Base-by-base conservation (phyloP, 2,797 vertebrate species). In the Coreius guichenoti region DNA sequence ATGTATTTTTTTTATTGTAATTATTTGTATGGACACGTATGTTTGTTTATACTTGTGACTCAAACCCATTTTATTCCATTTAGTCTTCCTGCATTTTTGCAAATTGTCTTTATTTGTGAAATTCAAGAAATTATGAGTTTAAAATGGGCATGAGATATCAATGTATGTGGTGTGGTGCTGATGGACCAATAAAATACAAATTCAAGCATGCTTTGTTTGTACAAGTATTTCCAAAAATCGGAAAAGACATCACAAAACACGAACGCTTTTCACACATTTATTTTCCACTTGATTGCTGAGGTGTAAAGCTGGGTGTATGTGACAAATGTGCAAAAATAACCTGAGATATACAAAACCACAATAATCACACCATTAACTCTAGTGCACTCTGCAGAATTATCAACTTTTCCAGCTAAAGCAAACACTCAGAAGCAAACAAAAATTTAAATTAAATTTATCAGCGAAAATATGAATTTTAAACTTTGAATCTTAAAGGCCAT, bases 1-100 rank as follows among this genome's bases (percentile, higher is more conserved):
- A 54, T 75, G 47, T 33, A 13, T 21, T 68, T 70, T 39, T n/a
- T 65, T 80, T n/a, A 75, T 43, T 87, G 61, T 79, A 33, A 58
- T 58, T 73, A 68, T 14, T 67, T 87, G 26, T 87, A 58, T 68
- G 45, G 26, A 45, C 65, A 39, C 4, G 21, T n/a, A 33, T 75
- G 21, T 83, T 33, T 65, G 29, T 81, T 36, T 72, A 21, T 56
- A 56, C 23, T 69, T 26, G 21, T 51, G 67, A 82, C 68, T 82
- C 33, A 17, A 54, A 26, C 21, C 49, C 17, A 61, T 72, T 82
- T 81, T 81, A 72, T 81, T 82, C 16, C 13, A 72, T 77, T 33
- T n/a, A 16, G 63, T 68, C 6, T 80, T 68, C 47, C 5, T 43
- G 54, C n/a, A n/a, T n/a, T n/a, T n/a, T n/a, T n/a, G n/a, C 36